Evolutionary conservation across 2,113 vertebrate species (phyloP).

Genomic region (Onychorhynchus coronatus): DNA sequence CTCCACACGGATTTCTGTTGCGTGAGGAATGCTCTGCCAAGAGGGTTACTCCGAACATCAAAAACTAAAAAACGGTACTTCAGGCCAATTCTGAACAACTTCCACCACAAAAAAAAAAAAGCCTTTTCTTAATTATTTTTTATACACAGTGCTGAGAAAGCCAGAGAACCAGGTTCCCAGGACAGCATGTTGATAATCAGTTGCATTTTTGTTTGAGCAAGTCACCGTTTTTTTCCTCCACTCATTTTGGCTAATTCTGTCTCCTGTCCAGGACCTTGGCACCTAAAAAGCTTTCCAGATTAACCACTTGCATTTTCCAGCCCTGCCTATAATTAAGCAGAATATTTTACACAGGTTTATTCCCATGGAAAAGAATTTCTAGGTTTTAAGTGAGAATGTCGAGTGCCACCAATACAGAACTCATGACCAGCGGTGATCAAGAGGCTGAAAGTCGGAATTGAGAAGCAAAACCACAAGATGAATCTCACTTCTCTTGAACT

Average conservation of each 20-base stretch:
- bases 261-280: not conserved
- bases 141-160: not conserved
- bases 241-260: not conserved
- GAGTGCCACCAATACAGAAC: fast-evolving
- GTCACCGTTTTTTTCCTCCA: not conserved
- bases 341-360: not conserved
- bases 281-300: not conserved
- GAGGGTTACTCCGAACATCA: not conserved
- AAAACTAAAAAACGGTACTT: not conserved
- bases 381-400: not conserved
- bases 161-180: not conserved
- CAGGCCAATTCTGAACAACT: not conserved
- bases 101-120: not conserved
- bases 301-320: not conserved
- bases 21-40: not conserved
- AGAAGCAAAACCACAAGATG: not conserved
- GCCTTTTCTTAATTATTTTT: fast-evolving
- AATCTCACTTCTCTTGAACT: not conserved
- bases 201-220: not conserved
- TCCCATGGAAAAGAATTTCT: not conserved
- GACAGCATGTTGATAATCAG: not conserved
- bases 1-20: not conserved
- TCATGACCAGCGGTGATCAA: fast-evolving
- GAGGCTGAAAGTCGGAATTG: not conserved
- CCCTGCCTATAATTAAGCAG: not conserved